Conservation (phyloP, 2,888 invertebrate genomes). For the Linhomoeus sp. region DNA sequence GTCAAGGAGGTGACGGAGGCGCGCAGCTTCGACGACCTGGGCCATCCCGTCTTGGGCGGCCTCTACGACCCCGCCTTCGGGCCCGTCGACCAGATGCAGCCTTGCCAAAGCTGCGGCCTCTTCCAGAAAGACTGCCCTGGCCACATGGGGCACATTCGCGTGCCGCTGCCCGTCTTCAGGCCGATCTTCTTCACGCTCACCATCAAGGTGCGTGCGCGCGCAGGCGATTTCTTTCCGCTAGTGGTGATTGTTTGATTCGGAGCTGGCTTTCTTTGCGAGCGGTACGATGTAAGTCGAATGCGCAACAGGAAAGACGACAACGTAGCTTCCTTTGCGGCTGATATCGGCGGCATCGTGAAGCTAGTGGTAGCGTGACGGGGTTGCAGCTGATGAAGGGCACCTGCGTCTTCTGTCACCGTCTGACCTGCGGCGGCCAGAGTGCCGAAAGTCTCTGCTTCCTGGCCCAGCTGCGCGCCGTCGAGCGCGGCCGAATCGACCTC, state of each 20-base stretch:
- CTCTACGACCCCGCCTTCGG: conserved; percentile 70
- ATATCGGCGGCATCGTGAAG: too few relatives aligned
- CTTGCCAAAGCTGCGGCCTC: conserved; percentile 18
- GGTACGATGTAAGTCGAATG: too few relatives aligned
- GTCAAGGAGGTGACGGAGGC: background rate
- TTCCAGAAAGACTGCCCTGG: conserved; percentile 41
- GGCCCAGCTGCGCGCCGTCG: conserved; percentile 48
- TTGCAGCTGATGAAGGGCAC: conserved; percentile 31
- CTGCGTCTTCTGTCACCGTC: conserved; percentile 33
- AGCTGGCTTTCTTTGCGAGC: too few relatives aligned
- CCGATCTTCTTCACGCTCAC: conserved; percentile 63
- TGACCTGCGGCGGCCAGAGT: conserved; percentile 15
- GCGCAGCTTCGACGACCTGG: conserved; percentile 53
- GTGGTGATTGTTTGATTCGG: too few relatives aligned
- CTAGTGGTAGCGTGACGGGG: too few relatives aligned
- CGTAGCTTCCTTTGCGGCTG: too few relatives aligned
- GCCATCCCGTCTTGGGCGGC: conserved; percentile 62
- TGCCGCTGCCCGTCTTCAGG: conserved; percentile 70
- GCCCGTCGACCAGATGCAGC: conserved; percentile 18
- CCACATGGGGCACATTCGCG: conserved; percentile 79
- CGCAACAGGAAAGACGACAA: too few relatives aligned
- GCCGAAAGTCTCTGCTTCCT: conserved; percentile 36
- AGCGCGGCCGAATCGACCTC: conserved; percentile 28
- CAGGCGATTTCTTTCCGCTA: conserved; percentile 7
- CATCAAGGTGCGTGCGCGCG: conserved; percentile 43